A percentile compares a stretch with the other conserved stretches of the same genome.
phyloP scores from a whole-genome alignment of 2,888 invertebrate species.

The Clivina fossor region DNA sequence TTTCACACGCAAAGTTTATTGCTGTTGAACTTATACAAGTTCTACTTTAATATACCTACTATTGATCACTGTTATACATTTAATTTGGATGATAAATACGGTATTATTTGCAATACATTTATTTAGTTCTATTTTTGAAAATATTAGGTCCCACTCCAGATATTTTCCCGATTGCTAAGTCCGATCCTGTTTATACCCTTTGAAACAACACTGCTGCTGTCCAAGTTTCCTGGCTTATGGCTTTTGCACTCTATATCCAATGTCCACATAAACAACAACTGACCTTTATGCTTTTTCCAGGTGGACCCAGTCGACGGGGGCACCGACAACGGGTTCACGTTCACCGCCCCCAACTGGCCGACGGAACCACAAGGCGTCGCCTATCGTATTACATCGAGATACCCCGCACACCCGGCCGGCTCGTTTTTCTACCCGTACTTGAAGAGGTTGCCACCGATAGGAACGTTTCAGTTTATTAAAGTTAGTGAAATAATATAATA shows the following conservation, averaged over 20 bases:
- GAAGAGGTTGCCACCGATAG: slow-evolving; percentile 84
- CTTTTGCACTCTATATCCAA: no score
- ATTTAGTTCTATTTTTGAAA: neutral
- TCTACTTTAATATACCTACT: no score
- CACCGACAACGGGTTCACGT: slow-evolving; percentile 93
- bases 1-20: no score
- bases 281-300: slow-evolving; percentile 56
- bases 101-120: neutral
- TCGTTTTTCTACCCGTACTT: slow-evolving; percentile 92
- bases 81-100: neutral
- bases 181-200: neutral
- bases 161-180: neutral
- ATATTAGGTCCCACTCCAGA: neutral
- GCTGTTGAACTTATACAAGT: no score
- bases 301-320: slow-evolving; percentile 92
- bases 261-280: no score
- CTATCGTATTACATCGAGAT: slow-evolving; percentile 83
- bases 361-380: slow-evolving; percentile 87
- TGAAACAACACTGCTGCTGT: no score
- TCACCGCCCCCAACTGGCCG: slow-evolving; percentile 96
- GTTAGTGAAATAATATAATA: slow-evolving; percentile 56
- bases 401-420: slow-evolving; percentile 89
- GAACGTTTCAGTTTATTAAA: slow-evolving; percentile 89
- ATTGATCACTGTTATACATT: no score
- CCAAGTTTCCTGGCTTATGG: no score